Evolutionary conservation across 2,113 vertebrate genomes (phyloP).

Genomic region (Mus spicilegus): DNA sequence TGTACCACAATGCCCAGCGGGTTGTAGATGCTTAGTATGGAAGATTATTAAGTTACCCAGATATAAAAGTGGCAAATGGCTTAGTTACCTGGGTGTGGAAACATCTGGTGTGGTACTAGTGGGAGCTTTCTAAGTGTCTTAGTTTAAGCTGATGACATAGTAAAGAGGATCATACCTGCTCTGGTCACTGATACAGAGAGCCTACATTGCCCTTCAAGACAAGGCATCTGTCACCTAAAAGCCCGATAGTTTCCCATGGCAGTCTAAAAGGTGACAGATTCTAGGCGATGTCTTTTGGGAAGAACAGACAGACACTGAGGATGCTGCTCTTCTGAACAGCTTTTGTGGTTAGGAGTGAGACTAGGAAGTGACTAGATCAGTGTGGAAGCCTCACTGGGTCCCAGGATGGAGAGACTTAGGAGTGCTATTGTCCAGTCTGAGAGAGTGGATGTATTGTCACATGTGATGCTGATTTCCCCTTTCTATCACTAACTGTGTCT

Average conservation of each 20-base stretch:
- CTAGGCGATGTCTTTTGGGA: not conserved
- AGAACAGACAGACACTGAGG: not conserved
- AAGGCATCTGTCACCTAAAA: not conserved
- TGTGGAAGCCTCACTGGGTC: not conserved
- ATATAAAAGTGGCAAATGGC: not conserved
- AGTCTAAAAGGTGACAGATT: constrained; percentile 34
- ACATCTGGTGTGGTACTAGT: not conserved
- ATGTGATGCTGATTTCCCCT: not conserved
- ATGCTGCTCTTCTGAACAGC: constrained; percentile 9
- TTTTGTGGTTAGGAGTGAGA: not conserved
- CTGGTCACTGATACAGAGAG: not conserved
- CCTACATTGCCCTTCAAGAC: constrained; percentile 8
- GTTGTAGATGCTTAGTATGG: not conserved
- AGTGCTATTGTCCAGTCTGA: not conserved
- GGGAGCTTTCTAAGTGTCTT: not conserved
- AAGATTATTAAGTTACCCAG: not conserved
- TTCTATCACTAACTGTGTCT: not conserved
- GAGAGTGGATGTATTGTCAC: not conserved
- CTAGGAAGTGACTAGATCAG: not conserved
- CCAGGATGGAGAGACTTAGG: not conserved
- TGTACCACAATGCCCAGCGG: not conserved
- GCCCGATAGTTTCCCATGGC: not conserved
- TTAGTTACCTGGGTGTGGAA: not conserved
- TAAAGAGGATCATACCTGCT: constrained; percentile 18
- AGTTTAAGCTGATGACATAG: constrained; percentile 17